These are phyloP conservation scores for Zosterops japonicus DNA, from an alignment of 2,113 vertebrate species.

Conservation along the genomic window DNA sequence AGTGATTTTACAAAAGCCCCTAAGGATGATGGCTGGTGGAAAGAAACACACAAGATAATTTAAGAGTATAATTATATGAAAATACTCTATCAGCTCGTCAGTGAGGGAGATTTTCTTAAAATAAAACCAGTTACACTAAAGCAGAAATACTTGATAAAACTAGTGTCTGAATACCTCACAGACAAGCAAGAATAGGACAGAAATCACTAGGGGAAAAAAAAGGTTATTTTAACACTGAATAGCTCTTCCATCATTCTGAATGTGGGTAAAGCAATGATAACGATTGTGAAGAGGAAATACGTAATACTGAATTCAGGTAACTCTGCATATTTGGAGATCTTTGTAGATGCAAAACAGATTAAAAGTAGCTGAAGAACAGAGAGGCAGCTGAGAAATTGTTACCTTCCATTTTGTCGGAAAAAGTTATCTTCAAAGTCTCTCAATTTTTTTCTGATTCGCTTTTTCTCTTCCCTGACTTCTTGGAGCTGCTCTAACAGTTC, in stretches of 20 bases:
- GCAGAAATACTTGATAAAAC: background rate
- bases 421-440: constrained; percentile 97
- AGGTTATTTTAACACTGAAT: background rate
- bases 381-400: background rate
- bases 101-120: background rate
- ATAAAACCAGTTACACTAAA: background rate
- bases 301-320: background rate
- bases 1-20: background rate
- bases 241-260: background rate
- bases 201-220: background rate
- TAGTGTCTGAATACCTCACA: background rate
- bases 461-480: constrained; percentile 94
- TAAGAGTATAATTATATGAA: background rate
- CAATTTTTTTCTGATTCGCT: constrained; percentile 90
- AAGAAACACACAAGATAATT: background rate
- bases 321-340: background rate
- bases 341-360: background rate
- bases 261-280: background rate
- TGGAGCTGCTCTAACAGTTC: constrained; percentile 96
- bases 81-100: background rate
- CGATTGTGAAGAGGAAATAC: background rate
- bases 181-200: background rate
- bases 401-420: constrained; percentile 96
- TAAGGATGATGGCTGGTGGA: background rate
- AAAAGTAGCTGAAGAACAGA: background rate